Evolutionary conservation across 64 coral and sea anemone genomes (phyloP).

Genomic region (Porites lutea): DNA sequence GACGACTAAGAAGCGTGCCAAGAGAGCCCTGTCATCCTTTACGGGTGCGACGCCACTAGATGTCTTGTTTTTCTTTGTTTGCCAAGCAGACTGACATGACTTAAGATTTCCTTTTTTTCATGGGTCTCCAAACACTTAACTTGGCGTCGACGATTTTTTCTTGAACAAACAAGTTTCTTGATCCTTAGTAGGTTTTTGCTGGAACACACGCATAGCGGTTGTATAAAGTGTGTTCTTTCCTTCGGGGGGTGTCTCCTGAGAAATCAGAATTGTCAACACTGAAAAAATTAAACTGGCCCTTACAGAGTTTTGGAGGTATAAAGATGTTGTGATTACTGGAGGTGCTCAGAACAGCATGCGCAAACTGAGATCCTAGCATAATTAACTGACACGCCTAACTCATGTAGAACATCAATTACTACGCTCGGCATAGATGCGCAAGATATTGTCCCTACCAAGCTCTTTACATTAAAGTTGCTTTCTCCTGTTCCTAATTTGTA

Average conservation of each 20-base stretch:
- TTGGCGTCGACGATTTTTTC: constrained; percentile 18
- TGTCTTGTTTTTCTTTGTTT: constrained; percentile 14
- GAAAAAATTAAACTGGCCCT: constrained; percentile 7
- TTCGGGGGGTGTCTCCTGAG: constrained; percentile 32
- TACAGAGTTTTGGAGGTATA: constrained; percentile 24
- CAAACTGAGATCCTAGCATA: constrained; percentile 53
- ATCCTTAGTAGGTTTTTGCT: neutral
- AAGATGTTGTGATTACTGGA: constrained; percentile 22
- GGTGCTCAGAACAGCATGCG: neutral
- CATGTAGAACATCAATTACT: constrained; percentile 33
- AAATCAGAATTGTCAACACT: constrained; percentile 55
- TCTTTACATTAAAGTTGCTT: no score
- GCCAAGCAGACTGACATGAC: constrained; percentile 6
- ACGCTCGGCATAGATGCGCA: neutral
- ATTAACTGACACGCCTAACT: constrained; percentile 47
- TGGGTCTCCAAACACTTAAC: constrained; percentile 45
- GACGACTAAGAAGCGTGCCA: constrained; percentile 45
- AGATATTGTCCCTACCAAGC: no score
- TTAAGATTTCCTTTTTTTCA: constrained; percentile 47
- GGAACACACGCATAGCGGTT: constrained; percentile 45
- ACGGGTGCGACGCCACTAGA: constrained; percentile 17
- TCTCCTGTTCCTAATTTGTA: constrained; percentile 49
- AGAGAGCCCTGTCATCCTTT: constrained; percentile 50
- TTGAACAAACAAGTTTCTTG: neutral
- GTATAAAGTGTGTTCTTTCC: constrained; percentile 59